Conservation (phyloP, 1,140 invertebrate species). For the Hestina assimilis region DNA sequence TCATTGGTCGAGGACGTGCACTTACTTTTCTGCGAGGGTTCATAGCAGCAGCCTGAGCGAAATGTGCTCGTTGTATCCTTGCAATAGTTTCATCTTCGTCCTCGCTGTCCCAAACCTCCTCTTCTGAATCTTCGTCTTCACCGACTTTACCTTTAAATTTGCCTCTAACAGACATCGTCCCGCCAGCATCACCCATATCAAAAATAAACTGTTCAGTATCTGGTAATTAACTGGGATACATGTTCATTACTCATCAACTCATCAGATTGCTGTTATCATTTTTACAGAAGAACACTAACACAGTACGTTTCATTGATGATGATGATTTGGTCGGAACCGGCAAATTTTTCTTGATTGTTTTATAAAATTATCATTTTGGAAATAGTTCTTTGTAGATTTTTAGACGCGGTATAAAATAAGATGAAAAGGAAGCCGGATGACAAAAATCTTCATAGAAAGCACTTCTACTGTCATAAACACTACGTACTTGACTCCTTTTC, state of each 20-base stretch:
- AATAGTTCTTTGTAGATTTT: conserved; percentile 54
- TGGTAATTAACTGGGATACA: conserved; percentile 33
- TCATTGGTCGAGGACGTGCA: conserved; percentile 56
- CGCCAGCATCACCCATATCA: conserved; percentile 56
- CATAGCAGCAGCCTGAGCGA: conserved; percentile 67
- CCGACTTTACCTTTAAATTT: conserved; percentile 54
- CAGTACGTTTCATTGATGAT: conserved; percentile 14
- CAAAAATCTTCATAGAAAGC: conserved; percentile 48
- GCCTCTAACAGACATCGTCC: conserved; percentile 47
- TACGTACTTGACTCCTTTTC: conserved; percentile 30
- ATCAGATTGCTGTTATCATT: conserved; percentile 26
- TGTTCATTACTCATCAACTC: conserved; percentile 27
- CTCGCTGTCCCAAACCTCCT: conserved; percentile 62
- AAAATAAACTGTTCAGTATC: conserved; percentile 25
- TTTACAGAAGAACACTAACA: conserved; percentile 27
- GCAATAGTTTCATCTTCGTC: conserved; percentile 72
- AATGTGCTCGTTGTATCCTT: conserved; percentile 67
- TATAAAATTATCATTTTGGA: conserved; percentile 18
- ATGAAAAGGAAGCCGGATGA: conserved; percentile 53
- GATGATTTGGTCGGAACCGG: conserved; percentile 6
- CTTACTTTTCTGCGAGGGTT: conserved; percentile 51
- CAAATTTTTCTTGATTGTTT: conserved; percentile 7
- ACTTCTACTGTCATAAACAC: conserved; percentile 35
- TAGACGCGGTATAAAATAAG: conserved; percentile 49
- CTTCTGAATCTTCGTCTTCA: conserved; percentile 63